These are phyloP conservation scores for Euphonia xanthogaster DNA, from an alignment of 2,797 vertebrate species.

Conservation along the genomic window DNA sequence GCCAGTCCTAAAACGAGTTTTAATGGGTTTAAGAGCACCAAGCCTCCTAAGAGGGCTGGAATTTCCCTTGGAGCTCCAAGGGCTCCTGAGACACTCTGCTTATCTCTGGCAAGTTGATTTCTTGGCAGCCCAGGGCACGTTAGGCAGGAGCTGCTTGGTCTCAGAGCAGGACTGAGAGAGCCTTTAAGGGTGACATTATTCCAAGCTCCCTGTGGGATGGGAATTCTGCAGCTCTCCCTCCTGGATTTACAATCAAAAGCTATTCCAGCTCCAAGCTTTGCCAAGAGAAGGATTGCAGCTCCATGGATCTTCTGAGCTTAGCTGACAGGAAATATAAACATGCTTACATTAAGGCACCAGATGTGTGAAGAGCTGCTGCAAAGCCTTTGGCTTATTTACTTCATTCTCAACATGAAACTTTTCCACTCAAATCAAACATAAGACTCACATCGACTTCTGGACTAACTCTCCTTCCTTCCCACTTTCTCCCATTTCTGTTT, in stretches of 20 bases:
- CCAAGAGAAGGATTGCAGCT: background rate
- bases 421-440: background rate
- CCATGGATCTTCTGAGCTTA: background rate
- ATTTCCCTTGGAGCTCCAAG: background rate
- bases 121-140: background rate
- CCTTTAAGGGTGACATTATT: background rate
- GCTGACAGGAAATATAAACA: background rate
- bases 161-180: too few relatives aligned
- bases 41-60: background rate
- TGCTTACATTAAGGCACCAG: constrained; percentile 4
- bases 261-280: background rate
- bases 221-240: background rate
- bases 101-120: background rate
- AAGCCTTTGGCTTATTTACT: background rate
- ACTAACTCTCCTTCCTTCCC: constrained; percentile 56
- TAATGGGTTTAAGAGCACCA: background rate
- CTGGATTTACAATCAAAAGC: background rate
- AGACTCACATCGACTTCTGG: constrained; percentile 6
- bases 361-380: background rate
- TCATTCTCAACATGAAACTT: background rate
- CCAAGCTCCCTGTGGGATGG: background rate
- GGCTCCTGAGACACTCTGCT: background rate
- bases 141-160: background rate
- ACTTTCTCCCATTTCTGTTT: constrained; percentile 51
- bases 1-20: background rate